These are phyloP conservation scores for Arenaria interpres DNA, from an alignment of 2,113 vertebrate species.

Conservation along the genomic window DNA sequence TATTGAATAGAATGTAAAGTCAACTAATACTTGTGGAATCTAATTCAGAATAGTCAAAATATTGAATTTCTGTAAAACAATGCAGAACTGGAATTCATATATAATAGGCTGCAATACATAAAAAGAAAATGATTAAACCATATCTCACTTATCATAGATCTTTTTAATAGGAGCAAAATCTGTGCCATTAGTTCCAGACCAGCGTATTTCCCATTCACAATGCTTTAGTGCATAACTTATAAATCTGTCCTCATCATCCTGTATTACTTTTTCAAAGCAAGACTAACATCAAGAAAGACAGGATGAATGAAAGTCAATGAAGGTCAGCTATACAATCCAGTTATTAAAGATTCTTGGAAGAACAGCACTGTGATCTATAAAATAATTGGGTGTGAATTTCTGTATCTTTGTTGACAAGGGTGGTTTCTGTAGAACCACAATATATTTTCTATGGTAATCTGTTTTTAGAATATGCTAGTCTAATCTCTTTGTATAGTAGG, in stretches of 20 bases:
- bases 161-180: constrained; percentile 63
- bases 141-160: constrained; percentile 49
- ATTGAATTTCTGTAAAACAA: constrained; percentile 53
- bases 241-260: constrained; percentile 67
- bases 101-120: constrained; percentile 33
- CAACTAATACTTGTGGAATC: background rate
- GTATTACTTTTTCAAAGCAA: constrained; percentile 68
- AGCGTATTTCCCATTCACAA: constrained; percentile 62
- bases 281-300: constrained; percentile 41
- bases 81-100: constrained; percentile 5
- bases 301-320: constrained; percentile 68
- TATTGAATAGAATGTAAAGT: constrained; percentile 10
- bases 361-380: constrained; percentile 50
- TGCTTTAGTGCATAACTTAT: constrained; percentile 68
- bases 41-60: constrained; percentile 27
- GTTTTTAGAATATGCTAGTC: background rate
- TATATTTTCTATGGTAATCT: constrained; percentile 21
- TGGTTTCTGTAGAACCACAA: constrained; percentile 9
- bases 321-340: constrained; percentile 70
- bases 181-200: constrained; percentile 64
- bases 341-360: constrained; percentile 69
- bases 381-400: constrained; percentile 63
- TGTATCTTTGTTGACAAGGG: constrained; percentile 51
- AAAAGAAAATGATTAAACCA: constrained; percentile 47
- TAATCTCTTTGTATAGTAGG: background rate